Evolutionary conservation across 2,113 vertebrate species (phyloP).

Genomic region (Trematocara macrostoma): DNA sequence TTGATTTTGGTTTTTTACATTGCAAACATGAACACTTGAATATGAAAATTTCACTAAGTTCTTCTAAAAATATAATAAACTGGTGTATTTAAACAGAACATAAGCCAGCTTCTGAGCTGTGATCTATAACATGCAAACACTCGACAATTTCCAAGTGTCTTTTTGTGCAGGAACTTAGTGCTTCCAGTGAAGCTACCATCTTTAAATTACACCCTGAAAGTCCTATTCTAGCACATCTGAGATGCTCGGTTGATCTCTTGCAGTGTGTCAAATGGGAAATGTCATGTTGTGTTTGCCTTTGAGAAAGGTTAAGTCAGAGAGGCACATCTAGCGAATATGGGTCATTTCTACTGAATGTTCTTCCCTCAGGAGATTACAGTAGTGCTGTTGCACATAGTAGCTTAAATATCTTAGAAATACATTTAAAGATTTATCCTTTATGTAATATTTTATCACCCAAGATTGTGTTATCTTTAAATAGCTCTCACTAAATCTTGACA

Average conservation of each 20-base stretch:
- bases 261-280: not conserved
- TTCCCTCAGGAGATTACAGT: not conserved
- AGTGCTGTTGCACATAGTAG: not conserved
- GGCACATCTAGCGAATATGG: not conserved
- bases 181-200: not conserved
- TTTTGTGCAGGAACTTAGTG: not conserved
- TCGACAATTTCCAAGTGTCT: not conserved
- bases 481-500: not conserved
- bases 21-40: constrained; percentile 39
- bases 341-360: not conserved
- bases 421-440: not conserved
- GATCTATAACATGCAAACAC: not conserved
- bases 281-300: not conserved
- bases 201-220: not conserved
- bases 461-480: not conserved
- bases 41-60: constrained; percentile 15
- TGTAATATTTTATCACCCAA: not conserved
- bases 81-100: constrained; percentile 4
- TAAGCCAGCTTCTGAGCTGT: not conserved
- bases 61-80: constrained; percentile 41
- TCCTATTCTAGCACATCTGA: not conserved
- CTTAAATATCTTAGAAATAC: not conserved
- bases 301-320: not conserved
- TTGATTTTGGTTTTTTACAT: constrained; percentile 29
- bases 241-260: not conserved